These are phyloP conservation scores for Ochropacha duplaris DNA, from an alignment of 2,888 invertebrate species.

Conservation along the genomic window DNA sequence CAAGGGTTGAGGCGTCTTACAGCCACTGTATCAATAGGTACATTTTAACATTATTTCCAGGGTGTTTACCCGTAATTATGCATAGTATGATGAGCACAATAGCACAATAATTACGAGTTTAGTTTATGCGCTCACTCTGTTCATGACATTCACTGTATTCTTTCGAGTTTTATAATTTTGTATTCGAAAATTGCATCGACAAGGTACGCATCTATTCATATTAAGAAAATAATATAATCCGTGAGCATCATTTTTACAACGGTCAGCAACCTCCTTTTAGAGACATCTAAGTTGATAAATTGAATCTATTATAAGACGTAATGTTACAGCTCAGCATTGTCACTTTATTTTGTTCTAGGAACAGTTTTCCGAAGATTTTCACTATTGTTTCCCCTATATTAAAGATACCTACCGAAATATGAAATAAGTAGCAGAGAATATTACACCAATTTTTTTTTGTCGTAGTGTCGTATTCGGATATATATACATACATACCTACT, in stretches of 20 bases:
- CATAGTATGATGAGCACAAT: slow-evolving; percentile 53
- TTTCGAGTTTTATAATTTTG: neutral
- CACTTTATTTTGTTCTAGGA: neutral
- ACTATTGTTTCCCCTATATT: neutral
- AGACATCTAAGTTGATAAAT: slow-evolving; percentile 5
- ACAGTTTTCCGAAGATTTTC: neutral
- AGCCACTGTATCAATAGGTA: slow-evolving; percentile 23
- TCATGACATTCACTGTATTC: neutral
- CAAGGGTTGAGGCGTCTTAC: slow-evolving; percentile 56
- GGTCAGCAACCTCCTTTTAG: slow-evolving; percentile 22
- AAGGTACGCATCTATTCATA: neutral
- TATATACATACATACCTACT: neutral
- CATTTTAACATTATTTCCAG: slow-evolving; percentile 69
- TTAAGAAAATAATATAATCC: slow-evolving; percentile 24
- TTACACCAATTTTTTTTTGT: too few relatives aligned
- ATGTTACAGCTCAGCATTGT: neutral
- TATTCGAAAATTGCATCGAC: neutral
- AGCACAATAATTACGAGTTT: slow-evolving; percentile 46
- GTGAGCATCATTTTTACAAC: slow-evolving; percentile 23
- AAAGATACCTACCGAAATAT: too few relatives aligned
- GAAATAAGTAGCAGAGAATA: too few relatives aligned
- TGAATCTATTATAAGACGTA: slow-evolving; percentile 8
- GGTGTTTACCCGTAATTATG: slow-evolving; percentile 61
- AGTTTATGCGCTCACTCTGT: neutral
- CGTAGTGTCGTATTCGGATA: too few relatives aligned